A percentile compares a stretch with the other conserved stretches of the same genome.
Conservation (phyloP, 2,113 vertebrate species). For the Eudorcas thomsonii region DNA sequence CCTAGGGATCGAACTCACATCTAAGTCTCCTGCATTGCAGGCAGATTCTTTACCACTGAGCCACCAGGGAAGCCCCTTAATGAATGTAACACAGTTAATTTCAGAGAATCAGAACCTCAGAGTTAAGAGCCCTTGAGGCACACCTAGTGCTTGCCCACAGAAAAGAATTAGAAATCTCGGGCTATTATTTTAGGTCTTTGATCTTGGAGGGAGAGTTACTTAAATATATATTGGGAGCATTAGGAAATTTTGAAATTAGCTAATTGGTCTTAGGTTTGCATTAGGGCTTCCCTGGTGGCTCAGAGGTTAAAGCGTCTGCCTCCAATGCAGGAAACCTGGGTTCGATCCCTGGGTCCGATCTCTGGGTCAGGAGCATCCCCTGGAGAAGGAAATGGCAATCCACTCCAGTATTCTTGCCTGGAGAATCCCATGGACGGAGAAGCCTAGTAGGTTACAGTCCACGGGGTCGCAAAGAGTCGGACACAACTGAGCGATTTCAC, state of each 20-base stretch:
- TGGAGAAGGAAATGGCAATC: too few relatives aligned
- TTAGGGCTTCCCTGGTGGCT: too few relatives aligned
- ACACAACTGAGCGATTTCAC: too few relatives aligned
- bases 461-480: too few relatives aligned
- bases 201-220: constrained; percentile 25
- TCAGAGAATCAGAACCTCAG: neutral
- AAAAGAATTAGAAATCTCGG: neutral
- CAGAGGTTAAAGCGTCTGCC: too few relatives aligned
- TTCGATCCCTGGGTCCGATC: too few relatives aligned
- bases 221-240: constrained; percentile 27
- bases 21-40: neutral
- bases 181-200: constrained; percentile 20
- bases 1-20: neutral
- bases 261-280: constrained; percentile 22
- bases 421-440: too few relatives aligned
- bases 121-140: neutral
- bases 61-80: neutral
- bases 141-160: neutral
- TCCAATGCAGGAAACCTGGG: too few relatives aligned
- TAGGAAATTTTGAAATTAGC: constrained; percentile 41
- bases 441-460: too few relatives aligned
- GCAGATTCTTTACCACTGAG: neutral
- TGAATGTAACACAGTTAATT: neutral
- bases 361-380: too few relatives aligned
- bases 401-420: too few relatives aligned